Evolutionary conservation across 2,888 invertebrate species (phyloP), one percentile per base, ranked within the genome.

Genomic region (Xestia sexstrigata): DNA sequence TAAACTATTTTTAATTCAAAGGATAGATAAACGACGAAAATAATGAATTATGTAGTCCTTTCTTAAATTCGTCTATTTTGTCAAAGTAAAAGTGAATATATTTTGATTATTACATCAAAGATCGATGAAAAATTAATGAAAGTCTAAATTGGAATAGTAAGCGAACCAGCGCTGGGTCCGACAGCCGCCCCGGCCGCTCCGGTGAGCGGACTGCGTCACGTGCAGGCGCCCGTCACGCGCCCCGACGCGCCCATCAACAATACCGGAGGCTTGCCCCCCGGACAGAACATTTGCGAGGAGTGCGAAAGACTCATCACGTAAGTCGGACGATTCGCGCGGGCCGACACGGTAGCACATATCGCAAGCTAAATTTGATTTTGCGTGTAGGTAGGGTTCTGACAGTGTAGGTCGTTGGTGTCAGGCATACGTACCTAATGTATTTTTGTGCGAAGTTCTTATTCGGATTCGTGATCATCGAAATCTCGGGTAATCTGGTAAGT

Each of bases 231-330:
- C 84, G 97, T 98, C 95, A 97, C 97, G 92, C 95, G 97, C 88
- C 97, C 98, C 90, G 95, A 97, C 90, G 95, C 96, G 81, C 97
- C 97, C 88, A 92, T 97, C 93, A 97, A 97, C 95, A 97, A 97
- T 93, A 97, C 97, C 89, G 97, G 97, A 90, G 98, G 98, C 93
- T 97, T 98, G 90, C 98, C 98, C 90, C 97, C 98, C 89, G 98
- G 98, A 92, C 99, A 99, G 97, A 99, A 99, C 97, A 98, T 99
- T 96, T 99, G 99, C 97, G 98, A 98, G 90, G 99, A 99, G 94
- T 99, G 99, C 97, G 99, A 99, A 96, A 98, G 99, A 93, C 98
- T 99, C 93, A 99, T 99, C 97, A 98, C 99, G 99, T 99, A 98
- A 99, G 99, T 98, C 97, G 97, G 93, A 96, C 97, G 91, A 96